Percentiles rank a stretch among this genome's conserved stretches.
These are phyloP conservation scores for Scleropages formosus DNA, from an alignment of 2,797 vertebrate species.

Conservation along the genomic window DNA sequence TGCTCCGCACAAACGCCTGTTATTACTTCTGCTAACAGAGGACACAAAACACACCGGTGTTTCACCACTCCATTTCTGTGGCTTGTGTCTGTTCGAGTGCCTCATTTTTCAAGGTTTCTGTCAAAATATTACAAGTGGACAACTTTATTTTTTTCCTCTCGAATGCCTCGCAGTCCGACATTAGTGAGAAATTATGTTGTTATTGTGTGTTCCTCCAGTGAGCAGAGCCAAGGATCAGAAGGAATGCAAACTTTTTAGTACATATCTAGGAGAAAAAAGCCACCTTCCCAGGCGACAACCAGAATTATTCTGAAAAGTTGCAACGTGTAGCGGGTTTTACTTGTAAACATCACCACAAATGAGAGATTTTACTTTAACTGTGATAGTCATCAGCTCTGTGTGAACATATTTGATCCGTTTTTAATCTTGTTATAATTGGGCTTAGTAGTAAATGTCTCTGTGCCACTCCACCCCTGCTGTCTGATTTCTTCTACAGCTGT, in stretches of 20 bases:
- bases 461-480: conserved; percentile 20
- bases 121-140: conserved; percentile 23
- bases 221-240: conserved; percentile 11
- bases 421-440: conserved; percentile 60
- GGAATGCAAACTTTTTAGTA: conserved; percentile 17
- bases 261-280: conserved; percentile 22
- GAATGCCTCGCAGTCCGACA: neutral
- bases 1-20: conserved; percentile 4
- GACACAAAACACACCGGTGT: conserved; percentile 6
- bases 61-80: no score
- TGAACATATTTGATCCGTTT: conserved; percentile 50
- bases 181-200: conserved; percentile 20
- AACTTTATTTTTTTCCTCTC: neutral
- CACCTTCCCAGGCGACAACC: conserved; percentile 43
- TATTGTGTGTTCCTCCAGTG: conserved; percentile 37
- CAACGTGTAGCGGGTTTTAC: conserved; percentile 36
- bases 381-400: conserved; percentile 33
- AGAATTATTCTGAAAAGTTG: conserved; percentile 46
- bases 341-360: conserved; percentile 45
- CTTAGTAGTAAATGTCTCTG: conserved; percentile 28
- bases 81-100: conserved; percentile 15
- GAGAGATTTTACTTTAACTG: conserved; percentile 38
- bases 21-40: conserved; percentile 6
- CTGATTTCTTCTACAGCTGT: conserved; percentile 4
- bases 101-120: conserved; percentile 1